These are phyloP conservation scores for Erpobdella octoculata DNA, from an alignment of 2,888 invertebrate species.

Conservation along the genomic window DNA sequence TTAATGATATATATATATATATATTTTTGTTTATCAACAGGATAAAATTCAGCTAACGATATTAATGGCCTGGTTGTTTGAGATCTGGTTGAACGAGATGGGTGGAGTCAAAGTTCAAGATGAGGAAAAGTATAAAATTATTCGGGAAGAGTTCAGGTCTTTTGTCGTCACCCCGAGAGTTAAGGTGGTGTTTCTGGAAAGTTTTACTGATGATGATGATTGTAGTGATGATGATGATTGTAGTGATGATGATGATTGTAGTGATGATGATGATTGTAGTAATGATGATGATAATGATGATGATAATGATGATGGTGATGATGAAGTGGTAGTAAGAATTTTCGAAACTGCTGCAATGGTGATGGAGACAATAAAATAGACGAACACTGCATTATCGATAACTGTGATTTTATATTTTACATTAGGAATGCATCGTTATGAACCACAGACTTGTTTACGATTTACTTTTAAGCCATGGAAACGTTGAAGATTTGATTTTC, in stretches of 20 bases:
- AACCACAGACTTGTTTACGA: constrained; percentile 79
- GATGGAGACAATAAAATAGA: not conserved
- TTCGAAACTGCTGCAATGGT: not conserved
- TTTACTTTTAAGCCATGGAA: constrained; percentile 85
- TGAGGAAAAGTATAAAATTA: constrained; percentile 39
- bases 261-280: too few relatives aligned
- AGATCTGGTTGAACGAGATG: constrained; percentile 79
- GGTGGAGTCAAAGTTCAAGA: constrained; percentile 60
- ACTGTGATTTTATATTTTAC: not conserved
- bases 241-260: too few relatives aligned
- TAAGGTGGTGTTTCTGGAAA: too few relatives aligned
- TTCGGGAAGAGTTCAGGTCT: constrained; percentile 45
- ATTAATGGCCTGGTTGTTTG: constrained; percentile 87
- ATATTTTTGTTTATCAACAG: not conserved
- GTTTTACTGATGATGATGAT: too few relatives aligned
- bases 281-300: too few relatives aligned
- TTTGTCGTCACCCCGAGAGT: constrained; percentile 39
- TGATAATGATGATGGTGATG: too few relatives aligned
- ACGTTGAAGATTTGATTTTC: constrained; percentile 78
- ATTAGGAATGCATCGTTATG: not conserved
- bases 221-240: too few relatives aligned
- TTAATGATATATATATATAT: not conserved
- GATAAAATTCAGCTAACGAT: constrained; percentile 83
- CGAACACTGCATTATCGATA: not conserved
- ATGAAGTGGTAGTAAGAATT: too few relatives aligned